phyloP scores from a whole-genome alignment of 2,797 vertebrate genomes.

The Oceanodroma leucorhoa region DNA sequence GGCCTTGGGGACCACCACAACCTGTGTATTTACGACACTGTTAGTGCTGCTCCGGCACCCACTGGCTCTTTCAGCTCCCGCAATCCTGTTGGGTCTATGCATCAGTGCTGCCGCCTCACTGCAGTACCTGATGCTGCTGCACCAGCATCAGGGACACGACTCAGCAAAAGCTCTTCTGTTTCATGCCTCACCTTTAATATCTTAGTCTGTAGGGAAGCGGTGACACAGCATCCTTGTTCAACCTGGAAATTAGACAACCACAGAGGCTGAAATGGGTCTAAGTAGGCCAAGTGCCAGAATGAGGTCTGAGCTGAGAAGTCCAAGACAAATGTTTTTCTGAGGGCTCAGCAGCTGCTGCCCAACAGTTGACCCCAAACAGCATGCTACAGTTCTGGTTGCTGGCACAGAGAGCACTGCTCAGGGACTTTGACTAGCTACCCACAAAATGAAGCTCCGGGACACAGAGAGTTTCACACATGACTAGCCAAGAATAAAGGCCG shows the following conservation, averaged over 20 bases:
- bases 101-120: not conserved
- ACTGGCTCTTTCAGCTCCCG: not conserved
- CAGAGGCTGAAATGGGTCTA: constrained; percentile 16
- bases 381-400: not conserved
- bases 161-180: not conserved
- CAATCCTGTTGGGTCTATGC: not conserved
- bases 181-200: not conserved
- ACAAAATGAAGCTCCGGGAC: not conserved
- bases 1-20: not conserved
- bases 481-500: not conserved
- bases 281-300: constrained; percentile 27
- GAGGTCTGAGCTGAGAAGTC: constrained; percentile 22
- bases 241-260: not conserved
- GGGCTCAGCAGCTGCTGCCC: not conserved
- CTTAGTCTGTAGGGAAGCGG: not conserved
- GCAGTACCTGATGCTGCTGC: not conserved
- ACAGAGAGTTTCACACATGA: not conserved
- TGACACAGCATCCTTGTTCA: not conserved
- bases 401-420: not conserved
- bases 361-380: constrained; percentile 20
- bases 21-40: too few relatives aligned
- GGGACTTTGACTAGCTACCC: not conserved
- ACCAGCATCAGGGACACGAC: not conserved
- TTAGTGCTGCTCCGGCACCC: not conserved
- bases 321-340: constrained; percentile 56